Base-by-base conservation (phyloP, 2,797 vertebrate species). In the Gila robusta region DNA sequence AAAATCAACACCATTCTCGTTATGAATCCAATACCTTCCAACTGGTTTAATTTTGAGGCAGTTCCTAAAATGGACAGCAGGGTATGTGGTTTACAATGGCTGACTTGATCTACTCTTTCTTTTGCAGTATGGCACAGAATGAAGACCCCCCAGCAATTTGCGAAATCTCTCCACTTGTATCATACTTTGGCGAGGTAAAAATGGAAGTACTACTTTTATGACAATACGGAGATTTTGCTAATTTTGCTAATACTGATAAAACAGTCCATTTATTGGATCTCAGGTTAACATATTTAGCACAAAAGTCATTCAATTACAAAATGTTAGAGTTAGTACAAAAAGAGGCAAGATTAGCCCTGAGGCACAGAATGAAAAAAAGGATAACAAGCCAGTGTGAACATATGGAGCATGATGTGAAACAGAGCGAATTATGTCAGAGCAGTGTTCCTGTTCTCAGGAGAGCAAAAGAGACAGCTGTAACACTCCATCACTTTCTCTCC, bases 171-270 rank as follows among this genome's bases (percentile, higher is more conserved):
- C 98, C 98, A 0, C 92, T 98, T 80, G 94, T 99, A n/a, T 99
- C 98, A 14, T 98, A 97, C 89, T 97, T 95, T 76, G 98, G 98
- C 93, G 98, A 99, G 97, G 98, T 99, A 90, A 97, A 96, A 71
- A 56, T 39, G 2, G 37, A 21, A 19, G 32, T 56, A 16, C 32
- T 37, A n/a, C 32, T 56, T 76, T 28, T 28, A 17, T 47, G 41
- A 7, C 4, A 28, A 10, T 73, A 49, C 0, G 0, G 37, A 70
- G 39, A 14, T 44, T 44, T 28, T 49, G 56, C 32, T 64, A 2
- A n/a, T 32, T 17, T 5, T 69, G 41, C 39, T 44, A 62, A 26
- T 17, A 26, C 56, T 9, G 35, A 64, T 44, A 23, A 62, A 32
- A 23, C 6, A 67, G 12, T 23, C 6, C 56, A 16, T 26, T n/a